phyloP scores from a whole-genome alignment of 2,113 vertebrate species.

The Burhinus oedicnemus region DNA sequence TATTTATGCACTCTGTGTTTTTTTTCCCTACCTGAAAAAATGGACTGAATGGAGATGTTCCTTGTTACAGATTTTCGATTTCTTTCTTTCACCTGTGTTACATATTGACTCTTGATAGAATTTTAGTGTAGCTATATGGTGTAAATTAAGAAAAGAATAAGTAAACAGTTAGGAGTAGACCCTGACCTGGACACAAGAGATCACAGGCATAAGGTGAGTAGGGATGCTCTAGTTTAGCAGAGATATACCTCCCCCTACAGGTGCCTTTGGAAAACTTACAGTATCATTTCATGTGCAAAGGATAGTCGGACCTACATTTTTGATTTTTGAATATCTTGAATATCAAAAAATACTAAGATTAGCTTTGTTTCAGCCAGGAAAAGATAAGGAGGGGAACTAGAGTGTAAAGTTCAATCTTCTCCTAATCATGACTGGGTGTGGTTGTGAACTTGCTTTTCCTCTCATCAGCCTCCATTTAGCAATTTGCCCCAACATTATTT shows the following conservation, averaged over 20 bases:
- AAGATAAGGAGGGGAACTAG: not conserved
- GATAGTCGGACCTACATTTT: not conserved
- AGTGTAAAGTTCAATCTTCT: not conserved
- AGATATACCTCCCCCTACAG: not conserved
- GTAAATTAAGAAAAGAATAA: not conserved
- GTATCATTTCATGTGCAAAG: rapidly evolving
- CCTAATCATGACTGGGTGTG: not conserved
- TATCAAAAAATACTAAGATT: not conserved
- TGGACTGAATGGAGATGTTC: not conserved
- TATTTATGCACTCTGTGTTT: not conserved
- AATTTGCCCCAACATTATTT: not conserved
- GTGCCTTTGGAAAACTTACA: not conserved
- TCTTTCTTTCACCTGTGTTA: not conserved
- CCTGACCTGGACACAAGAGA: not conserved
- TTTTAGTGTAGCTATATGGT: not conserved
- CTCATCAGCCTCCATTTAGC: not conserved
- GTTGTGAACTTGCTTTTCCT: not conserved
- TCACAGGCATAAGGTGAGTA: not conserved
- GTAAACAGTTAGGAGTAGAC: not conserved
- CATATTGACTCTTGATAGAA: not conserved
- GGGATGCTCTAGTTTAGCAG: not conserved
- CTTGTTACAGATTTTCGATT: not conserved
- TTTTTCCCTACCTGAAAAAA: not conserved
- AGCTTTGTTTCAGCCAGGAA: not conserved
- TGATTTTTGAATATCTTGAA: not conserved